Evolutionary conservation across 2,113 vertebrate genomes (phyloP).

Genomic region (Oncorhynchus nerka): DNA sequence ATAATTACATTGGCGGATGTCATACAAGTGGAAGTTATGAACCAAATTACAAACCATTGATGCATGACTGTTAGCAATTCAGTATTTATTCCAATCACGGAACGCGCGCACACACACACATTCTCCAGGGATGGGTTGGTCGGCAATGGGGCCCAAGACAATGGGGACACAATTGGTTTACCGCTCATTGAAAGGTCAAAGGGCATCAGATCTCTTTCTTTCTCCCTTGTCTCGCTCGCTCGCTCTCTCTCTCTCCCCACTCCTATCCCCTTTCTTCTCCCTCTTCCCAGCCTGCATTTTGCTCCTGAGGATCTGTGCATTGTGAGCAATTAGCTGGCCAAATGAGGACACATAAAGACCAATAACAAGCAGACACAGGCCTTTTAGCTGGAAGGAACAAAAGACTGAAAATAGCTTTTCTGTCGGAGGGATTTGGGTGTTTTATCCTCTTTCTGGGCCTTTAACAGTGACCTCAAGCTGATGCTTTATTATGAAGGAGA

Average conservation of each 20-base stretch:
- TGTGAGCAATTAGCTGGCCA: conserved; percentile 20
- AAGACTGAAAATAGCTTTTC: conserved; percentile 46
- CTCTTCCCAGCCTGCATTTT: conserved; percentile 5
- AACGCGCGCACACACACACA: conserved; percentile 14
- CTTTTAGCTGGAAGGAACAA: conserved; percentile 39
- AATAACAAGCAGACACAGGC: conserved; percentile 28
- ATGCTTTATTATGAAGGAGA: no score
- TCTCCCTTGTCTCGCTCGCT: background rate
- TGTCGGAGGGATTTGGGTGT: conserved; percentile 23
- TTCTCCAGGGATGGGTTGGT: conserved; percentile 62
- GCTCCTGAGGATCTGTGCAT: conserved; percentile 27
- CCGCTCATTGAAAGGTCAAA: conserved; percentile 58
- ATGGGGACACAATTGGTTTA: conserved; percentile 51
- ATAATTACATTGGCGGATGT: no score
- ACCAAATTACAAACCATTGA: no score
- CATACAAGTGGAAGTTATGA: no score
- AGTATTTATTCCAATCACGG: conserved; percentile 13
- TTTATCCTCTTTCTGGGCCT: conserved; percentile 16
- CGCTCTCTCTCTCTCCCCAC: conserved; percentile 1
- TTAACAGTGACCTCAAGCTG: conserved; percentile 17
- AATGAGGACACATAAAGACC: conserved; percentile 35
- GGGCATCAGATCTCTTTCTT: conserved; percentile 29
- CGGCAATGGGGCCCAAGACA: conserved; percentile 58
- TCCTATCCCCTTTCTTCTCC: background rate
- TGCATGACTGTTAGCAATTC: no score